A percentile compares a stretch with the other conserved stretches of the same genome.
Evolutionary conservation across 2,797 vertebrate species (phyloP).

Genomic region (Acipenser oxyrinchus): DNA sequence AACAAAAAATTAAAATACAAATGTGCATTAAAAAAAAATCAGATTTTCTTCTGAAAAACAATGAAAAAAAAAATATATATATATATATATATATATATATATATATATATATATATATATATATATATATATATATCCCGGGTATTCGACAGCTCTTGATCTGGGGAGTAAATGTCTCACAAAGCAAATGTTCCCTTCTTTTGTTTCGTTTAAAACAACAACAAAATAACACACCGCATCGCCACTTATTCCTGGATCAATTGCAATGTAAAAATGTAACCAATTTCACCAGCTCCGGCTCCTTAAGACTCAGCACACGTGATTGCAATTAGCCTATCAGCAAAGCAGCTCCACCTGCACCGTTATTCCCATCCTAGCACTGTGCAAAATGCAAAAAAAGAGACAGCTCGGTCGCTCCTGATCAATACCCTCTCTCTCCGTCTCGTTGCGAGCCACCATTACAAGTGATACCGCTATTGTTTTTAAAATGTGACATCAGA

Average conservation of each 20-base stretch:
- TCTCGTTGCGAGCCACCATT: not conserved
- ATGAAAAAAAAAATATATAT: not conserved
- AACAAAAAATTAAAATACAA: no score
- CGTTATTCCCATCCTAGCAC: constrained; percentile 60
- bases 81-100: no score
- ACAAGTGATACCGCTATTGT: not conserved
- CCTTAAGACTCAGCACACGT: constrained; percentile 64
- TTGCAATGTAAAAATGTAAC: constrained; percentile 30
- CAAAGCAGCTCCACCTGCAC: constrained; percentile 60
- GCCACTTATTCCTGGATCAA: constrained; percentile 38
- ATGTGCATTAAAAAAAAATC: no score
- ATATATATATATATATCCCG: no score
- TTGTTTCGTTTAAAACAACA: not conserved
- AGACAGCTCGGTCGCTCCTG: constrained; percentile 13
- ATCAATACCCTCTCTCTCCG: constrained; percentile 2
- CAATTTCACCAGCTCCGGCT: constrained; percentile 50
- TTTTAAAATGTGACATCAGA: not conserved
- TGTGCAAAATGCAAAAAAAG: constrained; percentile 26
- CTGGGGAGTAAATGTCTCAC: no score
- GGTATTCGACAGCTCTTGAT: no score
- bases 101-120: no score
- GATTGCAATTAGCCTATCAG: constrained; percentile 57
- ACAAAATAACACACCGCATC: constrained; percentile 11
- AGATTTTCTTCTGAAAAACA: not conserved
- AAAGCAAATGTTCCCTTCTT: not conserved